phyloP scores from a whole-genome alignment of 2,797 vertebrate species.

The Phrynocephalus vlangalii region DNA sequence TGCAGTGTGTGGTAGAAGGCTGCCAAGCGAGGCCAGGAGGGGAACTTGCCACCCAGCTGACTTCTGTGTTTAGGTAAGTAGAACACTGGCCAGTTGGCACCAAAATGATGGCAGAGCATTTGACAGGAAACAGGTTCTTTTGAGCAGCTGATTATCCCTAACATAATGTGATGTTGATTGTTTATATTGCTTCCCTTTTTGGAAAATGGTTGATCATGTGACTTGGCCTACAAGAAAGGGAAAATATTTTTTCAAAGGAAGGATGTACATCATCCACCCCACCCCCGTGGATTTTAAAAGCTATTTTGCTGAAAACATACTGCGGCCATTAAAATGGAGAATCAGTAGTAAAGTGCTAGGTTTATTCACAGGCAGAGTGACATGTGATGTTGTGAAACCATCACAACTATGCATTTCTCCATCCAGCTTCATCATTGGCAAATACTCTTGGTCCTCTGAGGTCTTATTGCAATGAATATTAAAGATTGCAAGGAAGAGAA shows the following conservation, averaged over 20 bases:
- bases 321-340: neutral
- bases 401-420: neutral
- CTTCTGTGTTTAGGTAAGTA: constrained; percentile 87
- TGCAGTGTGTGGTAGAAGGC: constrained; percentile 89
- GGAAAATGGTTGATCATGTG: constrained; percentile 60
- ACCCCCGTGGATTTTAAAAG: constrained; percentile 21
- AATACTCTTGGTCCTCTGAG: neutral
- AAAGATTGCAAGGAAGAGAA: neutral
- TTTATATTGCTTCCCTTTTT: constrained; percentile 71
- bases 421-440: neutral
- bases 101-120: constrained; percentile 65
- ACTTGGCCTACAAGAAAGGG: constrained; percentile 60
- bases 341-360: rapidly evolving
- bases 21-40: constrained; percentile 81
- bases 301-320: neutral
- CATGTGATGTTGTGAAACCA: neutral
- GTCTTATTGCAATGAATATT: neutral
- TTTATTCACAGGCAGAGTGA: neutral
- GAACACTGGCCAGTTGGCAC: constrained; percentile 76
- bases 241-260: constrained; percentile 13
- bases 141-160: constrained; percentile 71
- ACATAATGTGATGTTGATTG: constrained; percentile 75
- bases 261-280: constrained; percentile 4
- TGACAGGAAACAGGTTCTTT: constrained; percentile 77
- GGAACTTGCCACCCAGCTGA: constrained; percentile 82